A percentile compares a stretch with the other conserved stretches of the same genome.
Conservation (phyloP, 2,888 invertebrate genomes). For the Globia sparganii region DNA sequence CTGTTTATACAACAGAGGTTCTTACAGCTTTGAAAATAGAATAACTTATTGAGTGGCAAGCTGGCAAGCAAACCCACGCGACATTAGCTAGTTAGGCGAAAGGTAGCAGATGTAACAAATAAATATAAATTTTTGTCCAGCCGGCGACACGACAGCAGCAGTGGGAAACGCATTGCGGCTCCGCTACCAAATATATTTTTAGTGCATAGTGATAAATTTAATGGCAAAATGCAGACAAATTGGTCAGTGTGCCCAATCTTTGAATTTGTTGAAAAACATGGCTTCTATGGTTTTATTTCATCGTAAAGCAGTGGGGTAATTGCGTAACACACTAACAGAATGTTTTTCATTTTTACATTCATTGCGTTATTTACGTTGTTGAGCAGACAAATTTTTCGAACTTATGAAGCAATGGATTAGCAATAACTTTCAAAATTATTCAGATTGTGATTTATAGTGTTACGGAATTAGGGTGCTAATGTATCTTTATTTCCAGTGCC, state of each 20-base stretch:
- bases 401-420: no score
- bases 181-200: constrained; percentile 59
- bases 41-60: not conserved
- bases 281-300: not conserved
- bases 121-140: constrained; percentile 66
- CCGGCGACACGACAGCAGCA: constrained; percentile 62
- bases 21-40: not conserved
- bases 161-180: constrained; percentile 66
- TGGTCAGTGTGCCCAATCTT: constrained; percentile 29
- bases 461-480: no score
- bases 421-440: no score
- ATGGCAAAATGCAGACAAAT: constrained; percentile 59
- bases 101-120: constrained; percentile 67
- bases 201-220: constrained; percentile 64
- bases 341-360: no score
- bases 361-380: no score
- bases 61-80: constrained; percentile 10
- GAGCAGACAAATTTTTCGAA: no score
- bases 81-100: constrained; percentile 23
- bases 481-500: not conserved
- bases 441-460: no score
- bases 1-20: not conserved
- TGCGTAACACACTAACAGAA: no score
- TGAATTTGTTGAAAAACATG: constrained; percentile 29
- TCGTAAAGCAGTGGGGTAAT: not conserved